Evolutionary conservation across 1,140 invertebrate genomes (phyloP), one percentile per base, ranked within the genome.

Genomic region (Intoshia linei): DNA sequence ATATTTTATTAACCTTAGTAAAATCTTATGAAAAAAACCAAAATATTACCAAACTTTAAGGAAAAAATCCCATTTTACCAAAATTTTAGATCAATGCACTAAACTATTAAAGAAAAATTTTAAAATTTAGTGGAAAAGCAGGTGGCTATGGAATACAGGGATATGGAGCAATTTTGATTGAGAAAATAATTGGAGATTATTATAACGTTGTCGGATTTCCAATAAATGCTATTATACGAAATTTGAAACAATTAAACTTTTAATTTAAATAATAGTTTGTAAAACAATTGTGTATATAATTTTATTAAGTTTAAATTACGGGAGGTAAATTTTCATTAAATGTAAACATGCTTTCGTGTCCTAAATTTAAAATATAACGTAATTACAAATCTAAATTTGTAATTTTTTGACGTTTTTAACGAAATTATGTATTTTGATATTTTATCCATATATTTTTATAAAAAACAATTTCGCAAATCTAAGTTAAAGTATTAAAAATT

Each of bases 201-300:
- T 81, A 71, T 55, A 87, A 75, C 48, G 75, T 93, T 3, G 71
- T 87, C 47, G 84, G 84, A 1, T 65, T 93, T 44, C 84, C 84
- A 6, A 44, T 92, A 3, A 70, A 75, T 55, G 60, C 63, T 40
- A 63, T 83, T 32, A 68, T 67, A 45, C 64, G 65, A 43, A 64
- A 69, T 45, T 48, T 87, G 2, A 18, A 40, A 22, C 42, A 37
- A 24, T 30, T 48, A 17, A 45, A 43, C 30, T 36, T 37, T 19
- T 15, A 33, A 20, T 18, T 32, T 7, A 34, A 34, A 37, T 30
- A 18, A 25, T 40, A 19, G 10, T 22, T 10, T 10, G 17, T 11
- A 27, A 27, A 10, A 7, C 7, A n/a, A 27, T 7, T 10, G n/a
- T 10, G n/a, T 27, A n/a, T 10, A 7, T 27, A 7, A 27, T 10